phyloP scores from a whole-genome alignment of 1,140 invertebrate genomes.

The Drosophila arawakana region DNA sequence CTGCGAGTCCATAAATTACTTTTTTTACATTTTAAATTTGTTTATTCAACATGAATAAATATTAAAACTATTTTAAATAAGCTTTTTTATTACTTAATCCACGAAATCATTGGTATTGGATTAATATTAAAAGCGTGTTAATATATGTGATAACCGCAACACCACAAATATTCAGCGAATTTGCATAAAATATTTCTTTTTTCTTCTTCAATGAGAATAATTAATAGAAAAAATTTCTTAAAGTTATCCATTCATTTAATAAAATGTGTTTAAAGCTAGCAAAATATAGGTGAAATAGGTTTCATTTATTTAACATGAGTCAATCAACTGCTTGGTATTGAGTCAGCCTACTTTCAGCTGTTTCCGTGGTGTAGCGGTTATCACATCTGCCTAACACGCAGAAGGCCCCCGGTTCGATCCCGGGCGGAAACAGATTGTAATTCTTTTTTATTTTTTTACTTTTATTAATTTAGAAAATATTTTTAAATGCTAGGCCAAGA shows the following conservation, averaged over 20 bases:
- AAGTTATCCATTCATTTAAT: neutral
- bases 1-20: constrained; percentile 85
- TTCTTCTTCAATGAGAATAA: no score
- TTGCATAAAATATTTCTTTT: no score
- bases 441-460: constrained; percentile 8
- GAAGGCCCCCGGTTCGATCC: constrained; percentile 83
- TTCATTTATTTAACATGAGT: neutral
- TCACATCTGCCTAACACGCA: constrained; percentile 83
- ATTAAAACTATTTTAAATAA: no score
- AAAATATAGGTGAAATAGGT: neutral
- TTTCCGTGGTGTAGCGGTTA: constrained; percentile 84
- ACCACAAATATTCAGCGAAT: no score
- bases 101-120: no score
- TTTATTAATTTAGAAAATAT: neutral
- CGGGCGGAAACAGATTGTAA: constrained; percentile 68
- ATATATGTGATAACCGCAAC: no score
- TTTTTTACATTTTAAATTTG: neutral
- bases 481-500: neutral
- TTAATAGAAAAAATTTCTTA: neutral
- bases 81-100: no score
- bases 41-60: neutral
- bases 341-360: constrained; percentile 21
- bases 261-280: neutral
- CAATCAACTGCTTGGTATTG: constrained; percentile 29
- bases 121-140: no score